Percentiles rank a stretch among this genome's conserved stretches.
These are phyloP conservation scores for Piscicola geometra DNA, from an alignment of 2,888 invertebrate species.

Conservation along the genomic window DNA sequence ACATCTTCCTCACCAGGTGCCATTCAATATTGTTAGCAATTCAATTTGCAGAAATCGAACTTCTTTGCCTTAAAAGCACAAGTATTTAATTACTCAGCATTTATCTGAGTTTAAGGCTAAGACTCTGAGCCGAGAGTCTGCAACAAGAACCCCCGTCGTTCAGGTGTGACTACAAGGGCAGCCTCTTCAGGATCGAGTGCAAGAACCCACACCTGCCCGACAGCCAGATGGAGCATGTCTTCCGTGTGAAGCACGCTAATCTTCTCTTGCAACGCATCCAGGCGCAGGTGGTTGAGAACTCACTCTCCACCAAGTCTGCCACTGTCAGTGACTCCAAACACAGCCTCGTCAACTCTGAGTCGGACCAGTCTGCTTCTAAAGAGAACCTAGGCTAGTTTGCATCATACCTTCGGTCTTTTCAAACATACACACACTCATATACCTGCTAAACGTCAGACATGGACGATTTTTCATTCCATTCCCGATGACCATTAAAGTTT, in stretches of 20 bases:
- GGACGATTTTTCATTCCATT: too few species aligned
- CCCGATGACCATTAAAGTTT: too few species aligned
- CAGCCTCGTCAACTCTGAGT: slow-evolving; percentile 1
- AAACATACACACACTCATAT: too few species aligned
- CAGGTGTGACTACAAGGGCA: slow-evolving; percentile 5
- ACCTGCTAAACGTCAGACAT: too few species aligned
- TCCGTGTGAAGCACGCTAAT: slow-evolving; percentile 6
- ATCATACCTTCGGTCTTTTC: too few species aligned
- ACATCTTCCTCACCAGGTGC: not conserved
- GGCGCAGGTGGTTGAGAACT: slow-evolving; percentile 7
- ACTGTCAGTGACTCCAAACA: not conserved
- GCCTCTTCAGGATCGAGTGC: not conserved
- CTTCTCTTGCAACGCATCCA: slow-evolving; percentile 17
- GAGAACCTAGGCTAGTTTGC: not conserved
- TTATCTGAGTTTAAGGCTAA: too few species aligned
- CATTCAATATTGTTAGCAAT: too few species aligned
- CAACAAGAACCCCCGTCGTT: too few species aligned
- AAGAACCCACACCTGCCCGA: slow-evolving; percentile 4
- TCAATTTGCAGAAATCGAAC: too few species aligned
- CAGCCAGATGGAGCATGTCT: not conserved
- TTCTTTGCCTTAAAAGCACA: too few species aligned
- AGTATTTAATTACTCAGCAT: too few species aligned
- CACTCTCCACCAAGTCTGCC: not conserved
- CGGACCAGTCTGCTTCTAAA: not conserved
- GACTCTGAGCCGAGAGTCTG: too few species aligned